phyloP scores from a whole-genome alignment of 2,113 vertebrate species.

The Microcebus murinus region DNA sequence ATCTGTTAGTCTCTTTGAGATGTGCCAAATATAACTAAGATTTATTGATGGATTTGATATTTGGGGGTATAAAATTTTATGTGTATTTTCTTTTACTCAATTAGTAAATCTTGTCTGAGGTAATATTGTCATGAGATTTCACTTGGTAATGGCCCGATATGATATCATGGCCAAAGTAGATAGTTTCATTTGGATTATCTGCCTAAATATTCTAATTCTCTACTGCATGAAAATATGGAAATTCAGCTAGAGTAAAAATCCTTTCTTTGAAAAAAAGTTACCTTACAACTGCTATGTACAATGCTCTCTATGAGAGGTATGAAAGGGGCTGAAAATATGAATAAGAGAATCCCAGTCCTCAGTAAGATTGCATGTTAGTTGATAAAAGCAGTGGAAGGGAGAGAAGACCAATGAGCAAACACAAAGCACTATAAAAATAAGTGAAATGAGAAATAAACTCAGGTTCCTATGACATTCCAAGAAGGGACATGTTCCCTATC shows the following conservation, averaged over 20 bases:
- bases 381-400: background rate
- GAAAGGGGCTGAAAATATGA: background rate
- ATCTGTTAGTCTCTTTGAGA: constrained; percentile 63
- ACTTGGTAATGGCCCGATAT: background rate
- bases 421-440: background rate
- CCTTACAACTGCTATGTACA: background rate
- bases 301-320: background rate
- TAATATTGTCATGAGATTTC: constrained; percentile 59
- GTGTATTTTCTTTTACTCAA: constrained; percentile 69
- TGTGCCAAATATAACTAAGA: constrained; percentile 59
- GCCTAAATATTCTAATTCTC: constrained; percentile 10
- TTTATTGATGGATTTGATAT: constrained; percentile 59
- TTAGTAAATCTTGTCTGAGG: constrained; percentile 66
- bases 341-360: background rate
- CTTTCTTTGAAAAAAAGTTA: background rate
- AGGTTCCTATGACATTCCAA: background rate
- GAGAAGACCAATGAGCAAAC: background rate
- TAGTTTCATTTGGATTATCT: constrained; percentile 36
- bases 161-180: constrained; percentile 4
- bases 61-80: constrained; percentile 60
- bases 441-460: background rate
- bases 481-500: background rate
- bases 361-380: background rate
- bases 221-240: background rate
- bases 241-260: background rate